These are phyloP conservation scores for Chelmon rostratus DNA, from an alignment of 2,797 vertebrate species.

Conservation along the genomic window DNA sequence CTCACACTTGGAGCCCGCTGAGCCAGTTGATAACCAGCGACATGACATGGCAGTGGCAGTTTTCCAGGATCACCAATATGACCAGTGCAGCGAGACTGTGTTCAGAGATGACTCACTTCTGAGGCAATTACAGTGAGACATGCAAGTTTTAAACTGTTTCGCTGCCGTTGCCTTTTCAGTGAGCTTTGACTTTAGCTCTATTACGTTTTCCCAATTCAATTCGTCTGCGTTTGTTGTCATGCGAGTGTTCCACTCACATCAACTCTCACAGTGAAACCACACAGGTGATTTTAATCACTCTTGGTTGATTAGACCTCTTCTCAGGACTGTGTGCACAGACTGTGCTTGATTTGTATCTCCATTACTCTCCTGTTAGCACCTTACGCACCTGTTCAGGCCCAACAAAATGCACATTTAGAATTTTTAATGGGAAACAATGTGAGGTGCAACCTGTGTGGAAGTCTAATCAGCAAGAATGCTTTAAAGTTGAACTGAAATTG, in stretches of 20 bases:
- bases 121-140: not conserved
- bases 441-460: not conserved
- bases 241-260: not conserved
- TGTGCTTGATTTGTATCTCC: not conserved
- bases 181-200: not conserved
- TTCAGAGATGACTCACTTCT: slow-evolving; percentile 5
- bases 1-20: not conserved
- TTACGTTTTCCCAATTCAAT: not conserved
- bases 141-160: not conserved
- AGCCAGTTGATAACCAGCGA: not conserved
- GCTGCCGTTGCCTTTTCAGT: not conserved
- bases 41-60: too few relatives aligned
- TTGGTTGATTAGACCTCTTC: not conserved
- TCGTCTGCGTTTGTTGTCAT: not conserved
- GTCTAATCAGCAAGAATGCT: not conserved
- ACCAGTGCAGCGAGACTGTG: too few relatives aligned
- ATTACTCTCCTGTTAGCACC: not conserved
- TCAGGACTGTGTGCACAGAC: not conserved
- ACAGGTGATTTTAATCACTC: not conserved
- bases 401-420: not conserved
- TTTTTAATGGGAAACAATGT: not conserved
- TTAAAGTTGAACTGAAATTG: not conserved
- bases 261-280: not conserved
- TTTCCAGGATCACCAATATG: not conserved
- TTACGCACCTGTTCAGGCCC: not conserved